Base-by-base conservation (phyloP, 1,140 invertebrate genomes). In the Trachymyrmex septentrionalis region DNA sequence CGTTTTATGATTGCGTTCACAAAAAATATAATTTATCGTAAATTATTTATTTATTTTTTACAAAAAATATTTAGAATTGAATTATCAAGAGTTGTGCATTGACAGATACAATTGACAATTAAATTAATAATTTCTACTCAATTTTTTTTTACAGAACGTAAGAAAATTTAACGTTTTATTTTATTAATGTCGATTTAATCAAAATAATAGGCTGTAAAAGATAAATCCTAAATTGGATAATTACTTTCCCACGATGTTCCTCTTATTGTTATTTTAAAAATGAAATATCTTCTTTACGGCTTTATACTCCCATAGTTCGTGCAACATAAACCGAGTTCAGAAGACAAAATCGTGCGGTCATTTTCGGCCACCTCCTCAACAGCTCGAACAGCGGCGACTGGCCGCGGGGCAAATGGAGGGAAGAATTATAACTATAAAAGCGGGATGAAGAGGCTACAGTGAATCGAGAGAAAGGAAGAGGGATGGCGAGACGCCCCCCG, bases 401-500 rank as follows among this genome's bases (percentile, higher is more conserved):
- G 44, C 21, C 71, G 81, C 71, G 53, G 53, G 38, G 87, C 87
- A 50, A 75, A 66, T 59, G 82, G 50, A 76, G 48, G 64, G 38
- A 78, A 63, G 73, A 84, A 86, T 76, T 78, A 91, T 44, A 77
- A 73, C 55, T 75, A 81, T 84, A 61, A 87, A 75, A 80, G 63
- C 27, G 76, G 85, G 64, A 77, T 75, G 72, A 66, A 30, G 84
- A 75, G 75, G 81, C 69, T 21, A 81, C 44, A 64, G 78, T 55
- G 30, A 72, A 63, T 27, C 67, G 50, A 16, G 19, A 30, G 44
- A 69, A 72, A 61, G 73, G 73, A 85, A 86, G 88, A 76, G 90
- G 91, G 92, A 89, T 86, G 89, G 87, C 76, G 78, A 82, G 89
- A 91, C 87, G 89, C 92, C 94, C 92, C 94, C 93, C 92, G 93